Conservation (phyloP, 2,888 invertebrate genomes). For the Lamellibrachia satsuma region DNA sequence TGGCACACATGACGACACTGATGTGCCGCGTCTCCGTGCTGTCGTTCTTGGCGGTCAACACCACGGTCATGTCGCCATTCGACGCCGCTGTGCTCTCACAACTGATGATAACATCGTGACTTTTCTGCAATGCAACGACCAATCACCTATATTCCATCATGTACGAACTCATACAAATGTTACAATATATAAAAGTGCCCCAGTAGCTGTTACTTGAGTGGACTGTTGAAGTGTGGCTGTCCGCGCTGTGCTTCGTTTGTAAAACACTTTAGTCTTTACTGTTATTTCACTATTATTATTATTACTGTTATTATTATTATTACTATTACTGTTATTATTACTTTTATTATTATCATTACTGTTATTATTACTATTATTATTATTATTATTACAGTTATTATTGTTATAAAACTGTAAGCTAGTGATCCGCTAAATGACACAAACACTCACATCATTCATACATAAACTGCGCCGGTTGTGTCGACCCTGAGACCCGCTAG, state of each 20-base stretch:
- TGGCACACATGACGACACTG: constrained; percentile 35
- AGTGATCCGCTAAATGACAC: too few relatives aligned
- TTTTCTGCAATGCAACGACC: background rate
- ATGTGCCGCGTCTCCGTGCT: constrained; percentile 29
- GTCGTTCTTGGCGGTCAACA: constrained; percentile 30
- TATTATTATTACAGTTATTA: too few relatives aligned
- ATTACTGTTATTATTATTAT: too few relatives aligned
- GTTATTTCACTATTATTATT: background rate
- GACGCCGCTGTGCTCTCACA: constrained; percentile 37
- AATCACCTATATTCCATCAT: background rate
- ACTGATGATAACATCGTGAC: background rate
- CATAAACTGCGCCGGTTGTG: too few relatives aligned
- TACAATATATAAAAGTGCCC: background rate
- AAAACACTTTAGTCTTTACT: background rate
- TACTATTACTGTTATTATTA: too few relatives aligned
- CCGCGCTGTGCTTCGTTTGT: background rate
- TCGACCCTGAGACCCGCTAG: too few relatives aligned
- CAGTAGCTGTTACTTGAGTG: background rate
- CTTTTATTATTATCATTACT: background rate
- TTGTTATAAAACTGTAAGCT: too few relatives aligned
- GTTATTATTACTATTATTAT: too few relatives aligned
- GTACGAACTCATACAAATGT: background rate
- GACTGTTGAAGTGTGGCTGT: background rate
- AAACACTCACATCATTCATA: too few relatives aligned
- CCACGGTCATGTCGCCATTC: constrained; percentile 25